A percentile compares a stretch with the other conserved stretches of the same genome.
Evolutionary conservation across 1,140 invertebrate species (phyloP).

Genomic region (Linepithema humile): DNA sequence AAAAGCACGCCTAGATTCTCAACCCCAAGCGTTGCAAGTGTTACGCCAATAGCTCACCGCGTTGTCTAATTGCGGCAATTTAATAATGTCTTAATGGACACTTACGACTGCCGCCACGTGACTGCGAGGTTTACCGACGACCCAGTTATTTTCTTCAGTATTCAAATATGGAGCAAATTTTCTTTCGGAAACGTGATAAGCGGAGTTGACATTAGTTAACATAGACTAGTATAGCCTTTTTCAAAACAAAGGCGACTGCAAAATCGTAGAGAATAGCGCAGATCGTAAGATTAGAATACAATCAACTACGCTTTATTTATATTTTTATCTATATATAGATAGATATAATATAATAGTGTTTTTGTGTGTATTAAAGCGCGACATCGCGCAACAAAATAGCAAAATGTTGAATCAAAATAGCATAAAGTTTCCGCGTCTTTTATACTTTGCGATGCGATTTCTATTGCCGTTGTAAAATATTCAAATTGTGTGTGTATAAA

Average conservation of each 20-base stretch:
- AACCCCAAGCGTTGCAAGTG: constrained; percentile 60
- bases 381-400: constrained; percentile 6
- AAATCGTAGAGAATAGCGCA: background rate
- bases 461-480: background rate
- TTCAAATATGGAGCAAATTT: constrained; percentile 45
- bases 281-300: background rate
- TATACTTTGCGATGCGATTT: background rate
- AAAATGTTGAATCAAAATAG: background rate
- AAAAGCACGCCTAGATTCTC: constrained; percentile 60
- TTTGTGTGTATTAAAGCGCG: no score
- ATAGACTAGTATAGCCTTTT: background rate
- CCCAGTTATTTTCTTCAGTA: constrained; percentile 8
- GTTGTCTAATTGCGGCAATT: constrained; percentile 72
- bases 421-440: background rate
- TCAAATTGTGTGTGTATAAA: no score
- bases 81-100: constrained; percentile 70
- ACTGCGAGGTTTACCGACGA: constrained; percentile 10
- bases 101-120: constrained; percentile 54
- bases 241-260: background rate
- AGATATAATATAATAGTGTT: background rate
- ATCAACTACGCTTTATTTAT: background rate
- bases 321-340: background rate
- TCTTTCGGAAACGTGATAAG: constrained; percentile 31
- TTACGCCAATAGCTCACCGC: constrained; percentile 52
- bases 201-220: background rate